These are phyloP conservation scores for Zapus hudsonius DNA, from an alignment of 2,113 vertebrate species.

Conservation along the genomic window DNA sequence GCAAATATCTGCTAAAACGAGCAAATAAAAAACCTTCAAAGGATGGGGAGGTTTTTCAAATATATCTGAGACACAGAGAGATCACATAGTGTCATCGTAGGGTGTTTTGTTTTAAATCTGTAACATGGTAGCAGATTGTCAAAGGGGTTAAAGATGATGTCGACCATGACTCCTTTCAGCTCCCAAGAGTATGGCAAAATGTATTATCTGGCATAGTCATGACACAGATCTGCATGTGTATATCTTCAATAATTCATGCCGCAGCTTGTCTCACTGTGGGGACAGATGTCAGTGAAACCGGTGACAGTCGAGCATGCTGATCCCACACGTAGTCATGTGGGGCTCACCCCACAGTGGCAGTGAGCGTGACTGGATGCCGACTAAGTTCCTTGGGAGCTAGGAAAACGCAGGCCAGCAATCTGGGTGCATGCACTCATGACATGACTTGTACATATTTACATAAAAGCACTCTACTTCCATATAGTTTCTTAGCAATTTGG, in stretches of 20 bases:
- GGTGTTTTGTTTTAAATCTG: slow-evolving; percentile 49
- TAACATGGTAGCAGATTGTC: slow-evolving; percentile 81
- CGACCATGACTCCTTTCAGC: slow-evolving; percentile 66
- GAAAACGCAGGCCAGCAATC: slow-evolving; percentile 7
- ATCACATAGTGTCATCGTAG: slow-evolving; percentile 2
- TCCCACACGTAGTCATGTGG: slow-evolving; percentile 89
- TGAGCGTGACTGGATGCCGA: slow-evolving; percentile 84
- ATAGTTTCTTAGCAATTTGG: slow-evolving; percentile 11
- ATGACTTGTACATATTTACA: background rate
- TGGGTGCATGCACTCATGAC: background rate
- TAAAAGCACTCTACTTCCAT: background rate
- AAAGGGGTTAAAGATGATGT: slow-evolving; percentile 85
- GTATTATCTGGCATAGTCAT: slow-evolving; percentile 84
- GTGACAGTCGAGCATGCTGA: slow-evolving; percentile 94
- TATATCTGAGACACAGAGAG: slow-evolving; percentile 8
- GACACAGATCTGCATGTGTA: slow-evolving; percentile 86
- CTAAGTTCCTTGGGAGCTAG: slow-evolving; percentile 44
- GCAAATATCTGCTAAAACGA: slow-evolving; percentile 22
- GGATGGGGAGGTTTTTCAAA: background rate
- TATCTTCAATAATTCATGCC: slow-evolving; percentile 90
- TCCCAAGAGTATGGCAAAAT: slow-evolving; percentile 82
- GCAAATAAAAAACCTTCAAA: slow-evolving; percentile 21
- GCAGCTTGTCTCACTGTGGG: slow-evolving; percentile 91
- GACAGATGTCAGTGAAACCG: slow-evolving; percentile 97
- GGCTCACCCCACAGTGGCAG: slow-evolving; percentile 86